Base-by-base conservation (phyloP, 2,797 vertebrate species). In the Gallinago nigripennis region DNA sequence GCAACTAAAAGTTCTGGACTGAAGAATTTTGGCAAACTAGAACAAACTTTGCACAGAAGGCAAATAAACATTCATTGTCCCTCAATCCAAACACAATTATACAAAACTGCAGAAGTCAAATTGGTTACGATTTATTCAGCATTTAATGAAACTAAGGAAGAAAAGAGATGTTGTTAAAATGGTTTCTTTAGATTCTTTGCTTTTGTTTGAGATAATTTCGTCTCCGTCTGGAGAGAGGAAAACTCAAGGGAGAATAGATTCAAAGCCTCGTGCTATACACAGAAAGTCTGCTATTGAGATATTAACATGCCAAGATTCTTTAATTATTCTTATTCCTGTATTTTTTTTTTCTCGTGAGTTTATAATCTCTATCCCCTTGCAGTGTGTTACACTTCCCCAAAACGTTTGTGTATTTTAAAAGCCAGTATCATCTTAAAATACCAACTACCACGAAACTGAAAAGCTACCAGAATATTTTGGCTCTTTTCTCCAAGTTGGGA, bases 261-360 rank as follows among this genome's bases (percentile, higher is more conserved):
- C 91, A 88, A 92, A 97, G 73, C 60, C 69, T 68, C 90, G 86
- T 94, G 65, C 95, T 94, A 45, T 95, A 46, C 88, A 86, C 61
- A 96, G 72, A 72, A 93, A 86, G 86, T 95, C 95, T 94, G 92
- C 93, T 95, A 72, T 94, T 68, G 61, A 95, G 93, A 93, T 75
- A 92, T n/a, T 92, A 95, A 95, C 86, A 95, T 95, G 53, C 43
- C 86, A 97, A 94, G 89, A 82, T 90, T 97, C 93, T 86, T 97
- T 97, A 97, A 97, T 96, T 95, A 93, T 72, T 96, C 92, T 96
- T 97, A 93, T 86, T 97, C 80, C 85, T 93, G 27, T 95, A 79
- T 95, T 95, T 96, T 96, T 96, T 96, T 86, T 96, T 92, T 88
- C 24, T 20, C 1, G 4, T 76, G 94, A 97, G 85, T 88, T 86